Conservation (phyloP, 2,888 invertebrate genomes). For the Drosophila ustulata region DNA sequence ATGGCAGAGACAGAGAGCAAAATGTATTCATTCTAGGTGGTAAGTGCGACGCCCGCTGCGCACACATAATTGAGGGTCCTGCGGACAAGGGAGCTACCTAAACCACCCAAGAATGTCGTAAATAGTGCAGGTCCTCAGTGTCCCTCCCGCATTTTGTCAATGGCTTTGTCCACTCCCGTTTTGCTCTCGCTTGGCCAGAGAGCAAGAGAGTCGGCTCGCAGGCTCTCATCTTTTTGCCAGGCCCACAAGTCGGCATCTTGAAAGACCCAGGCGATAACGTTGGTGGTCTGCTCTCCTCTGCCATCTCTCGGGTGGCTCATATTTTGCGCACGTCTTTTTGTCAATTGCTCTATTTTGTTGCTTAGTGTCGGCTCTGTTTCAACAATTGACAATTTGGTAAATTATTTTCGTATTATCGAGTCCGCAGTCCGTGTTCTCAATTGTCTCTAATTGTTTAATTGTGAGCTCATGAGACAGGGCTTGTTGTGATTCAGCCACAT, state of each 20-base stretch:
- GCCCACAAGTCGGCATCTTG: conserved; percentile 70
- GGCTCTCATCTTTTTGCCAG: conserved; percentile 63
- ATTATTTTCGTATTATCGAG: conserved; percentile 83
- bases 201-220: conserved; percentile 42
- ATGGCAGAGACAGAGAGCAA: neutral
- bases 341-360: conserved; percentile 77
- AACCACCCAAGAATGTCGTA: conserved; percentile 55
- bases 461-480: conserved; percentile 64
- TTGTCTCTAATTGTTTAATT: conserved; percentile 83
- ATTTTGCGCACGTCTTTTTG: conserved; percentile 72
- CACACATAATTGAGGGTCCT: conserved; percentile 79
- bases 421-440: conserved; percentile 66
- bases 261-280: conserved; percentile 54
- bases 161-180: conserved; percentile 72
- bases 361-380: conserved; percentile 40
- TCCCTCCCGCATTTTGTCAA: conserved; percentile 63
- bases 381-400: conserved; percentile 59
- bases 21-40: conserved; percentile 82
- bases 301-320: conserved; percentile 37
- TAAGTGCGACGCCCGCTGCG: conserved; percentile 83
- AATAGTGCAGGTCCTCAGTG: conserved; percentile 54
- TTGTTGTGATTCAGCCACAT: conserved; percentile 44
- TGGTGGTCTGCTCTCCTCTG: conserved; percentile 54
- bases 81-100: conserved; percentile 35
- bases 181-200: neutral